Base-by-base conservation (phyloP, 2,113 vertebrate species). In the Dicaeum eximium region DNA sequence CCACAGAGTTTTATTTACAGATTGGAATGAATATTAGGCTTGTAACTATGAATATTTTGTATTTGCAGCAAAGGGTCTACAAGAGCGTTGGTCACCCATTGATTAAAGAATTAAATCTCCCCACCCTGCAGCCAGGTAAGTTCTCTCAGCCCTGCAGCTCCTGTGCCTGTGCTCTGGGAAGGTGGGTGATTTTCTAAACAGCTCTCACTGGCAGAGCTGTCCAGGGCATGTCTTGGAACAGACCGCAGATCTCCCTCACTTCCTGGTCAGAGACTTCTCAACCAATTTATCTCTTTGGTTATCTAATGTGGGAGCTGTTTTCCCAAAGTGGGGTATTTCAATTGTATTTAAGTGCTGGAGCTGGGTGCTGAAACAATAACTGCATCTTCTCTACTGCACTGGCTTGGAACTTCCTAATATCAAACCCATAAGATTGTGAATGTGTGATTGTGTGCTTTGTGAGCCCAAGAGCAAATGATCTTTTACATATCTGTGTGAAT, bases 31-130 rank as follows among this genome's bases (percentile, higher is more conserved):
- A 37, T 88, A 62, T 70, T 85, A 71, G 47, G n/a, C 8, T 74
- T 90, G 20, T 96, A 96, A 94, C 74, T 27, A 47, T 71, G 80
- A 95, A 88, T 90, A 74, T 93, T 95, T 97, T 96, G 51, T 56
- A 20, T 96, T 96, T 93, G 42, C 95, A 96, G 96, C 64, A 74
- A 73, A 88, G 45, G 28, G 72, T 71, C 90, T 67, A 18, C 69
- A 50, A 57, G 85, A 88, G 19, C 8, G 5, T 64, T 93, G 6
- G 1, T 79, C 83, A 48, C 27, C 51, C 1, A 0, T 10, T 53
- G 65, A 33, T 62, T 78, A 30, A 78, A 73, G 92, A 87, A 62
- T 54, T 66, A 27, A 86, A 47, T 23, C 64, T 71, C 1, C 0
- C 20, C 25, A 8, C 33, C 0, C 44, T 93, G 28, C 13, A 1